phyloP scores from a whole-genome alignment of 2,888 invertebrate species.

The Chymomyza caudatula region DNA sequence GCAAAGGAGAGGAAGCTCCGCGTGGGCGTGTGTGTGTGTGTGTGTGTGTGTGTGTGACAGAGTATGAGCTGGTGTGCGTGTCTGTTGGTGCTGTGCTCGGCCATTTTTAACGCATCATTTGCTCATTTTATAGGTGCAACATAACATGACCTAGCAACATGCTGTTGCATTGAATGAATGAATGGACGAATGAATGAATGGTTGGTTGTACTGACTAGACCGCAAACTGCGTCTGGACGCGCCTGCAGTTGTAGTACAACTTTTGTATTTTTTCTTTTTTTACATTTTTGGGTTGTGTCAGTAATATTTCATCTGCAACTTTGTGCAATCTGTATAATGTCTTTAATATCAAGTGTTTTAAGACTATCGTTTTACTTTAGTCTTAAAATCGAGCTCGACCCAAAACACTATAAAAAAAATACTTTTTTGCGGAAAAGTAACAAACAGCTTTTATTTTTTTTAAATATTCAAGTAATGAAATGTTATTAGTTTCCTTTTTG shows the following conservation, averaged over 20 bases:
- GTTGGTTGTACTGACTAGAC: background rate
- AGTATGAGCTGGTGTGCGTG: background rate
- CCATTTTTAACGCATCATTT: slow-evolving; percentile 62
- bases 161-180: slow-evolving; percentile 57
- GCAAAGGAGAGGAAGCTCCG: slow-evolving; percentile 22
- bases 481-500: no score
- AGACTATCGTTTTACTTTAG: no score
- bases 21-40: background rate
- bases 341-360: no score
- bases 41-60: background rate
- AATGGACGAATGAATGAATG: background rate
- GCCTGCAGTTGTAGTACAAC: background rate
- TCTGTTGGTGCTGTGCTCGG: background rate
- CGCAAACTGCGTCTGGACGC: background rate
- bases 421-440: no score
- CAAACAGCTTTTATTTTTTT: no score
- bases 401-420: no score
- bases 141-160: slow-evolving; percentile 41
- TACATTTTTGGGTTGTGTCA: no score
- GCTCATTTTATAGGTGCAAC: slow-evolving; percentile 5
- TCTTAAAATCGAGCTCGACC: no score
- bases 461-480: no score
- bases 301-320: no score
- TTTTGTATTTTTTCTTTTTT: background rate
- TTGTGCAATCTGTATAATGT: no score